Conservation (phyloP, 92 coral and sea anemone species). For the Heteractis magnifica region DNA sequence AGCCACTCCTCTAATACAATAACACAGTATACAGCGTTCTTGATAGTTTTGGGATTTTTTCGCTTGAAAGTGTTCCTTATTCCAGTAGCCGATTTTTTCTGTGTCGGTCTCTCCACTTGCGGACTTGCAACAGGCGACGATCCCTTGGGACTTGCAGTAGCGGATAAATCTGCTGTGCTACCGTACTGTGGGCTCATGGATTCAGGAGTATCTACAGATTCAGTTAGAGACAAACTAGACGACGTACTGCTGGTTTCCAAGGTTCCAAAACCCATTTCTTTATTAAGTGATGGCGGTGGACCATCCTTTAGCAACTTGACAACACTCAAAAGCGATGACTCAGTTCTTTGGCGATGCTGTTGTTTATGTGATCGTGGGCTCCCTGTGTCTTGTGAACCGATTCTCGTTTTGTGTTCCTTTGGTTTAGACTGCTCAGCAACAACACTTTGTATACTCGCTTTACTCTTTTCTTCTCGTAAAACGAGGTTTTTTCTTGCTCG, state of each 20-base stretch:
- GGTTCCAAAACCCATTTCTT: conserved; percentile 36
- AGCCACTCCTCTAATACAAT: conserved; percentile 95
- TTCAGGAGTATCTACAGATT: conserved; percentile 68
- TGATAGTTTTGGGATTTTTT: conserved; percentile 72
- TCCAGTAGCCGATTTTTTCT: conserved; percentile 12
- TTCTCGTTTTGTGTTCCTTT: conserved; percentile 24
- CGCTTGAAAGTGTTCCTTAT: conserved; percentile 69
- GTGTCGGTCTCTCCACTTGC: conserved; percentile 20
- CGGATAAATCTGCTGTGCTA: conserved; percentile 59
- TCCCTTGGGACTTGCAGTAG: conserved; percentile 37
- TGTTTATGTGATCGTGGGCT: conserved; percentile 62
- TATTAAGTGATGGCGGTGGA: conserved; percentile 53
- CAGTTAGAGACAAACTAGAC: conserved; percentile 75
- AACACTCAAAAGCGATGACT: conserved; percentile 54
- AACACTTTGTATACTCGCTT: conserved; percentile 75
- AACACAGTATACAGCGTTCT: conserved; percentile 92
- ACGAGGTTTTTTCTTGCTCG: conserved; percentile 86
- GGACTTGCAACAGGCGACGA: conserved; percentile 32
- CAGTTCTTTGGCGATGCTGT: conserved; percentile 54
- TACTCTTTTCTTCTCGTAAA: conserved; percentile 88
- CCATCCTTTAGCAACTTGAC: conserved; percentile 63
- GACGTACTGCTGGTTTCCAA: conserved; percentile 45
- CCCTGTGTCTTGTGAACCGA: conserved; percentile 26
- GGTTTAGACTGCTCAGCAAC: conserved; percentile 59
- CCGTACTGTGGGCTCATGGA: conserved; percentile 74